Evolutionary conservation across 37 sponge, comb jelly and placozoan genomes (phyloP), one percentile per base, ranked within the genome.

Genomic region (Geodia barretti): DNA sequence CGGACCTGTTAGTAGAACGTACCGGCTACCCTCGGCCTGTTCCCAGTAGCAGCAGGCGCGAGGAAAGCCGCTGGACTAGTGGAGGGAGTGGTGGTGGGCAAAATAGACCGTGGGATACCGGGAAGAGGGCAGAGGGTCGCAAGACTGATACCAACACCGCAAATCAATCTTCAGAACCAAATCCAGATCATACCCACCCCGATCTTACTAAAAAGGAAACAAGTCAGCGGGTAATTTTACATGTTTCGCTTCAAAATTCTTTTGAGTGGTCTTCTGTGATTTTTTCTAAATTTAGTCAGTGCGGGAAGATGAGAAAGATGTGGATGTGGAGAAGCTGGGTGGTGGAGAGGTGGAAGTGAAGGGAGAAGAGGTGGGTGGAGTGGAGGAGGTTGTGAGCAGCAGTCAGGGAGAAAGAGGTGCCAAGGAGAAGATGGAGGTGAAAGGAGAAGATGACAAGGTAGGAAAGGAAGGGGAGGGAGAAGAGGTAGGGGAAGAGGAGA

Each of bases 1-100:
- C 74, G 11, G 82, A 72, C 31, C 5, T 32, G 29, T 88, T 70
- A 74, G 37, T 73, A 1, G 38, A 5, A 25, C 23, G 77, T 5
- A 62, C 20, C 11, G 69, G 74, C n/a, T 60, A 28, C 0, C 4
- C 75, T 20, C 65, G 28, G 7, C 80, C 71, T 21, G 42, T 37
- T 39, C 41, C 37, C 1, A 38, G 40, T 11, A 11, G 11, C 1
- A 41, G 41, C 23, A 29, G 39, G n/a, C 28, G 39, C 2, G 47
- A 39, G 79, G 43, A 68, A 66, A 41, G 42, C 34, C 69, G 23
- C 33, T 5, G n/a, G n/a, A n/a, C n/a, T n/a, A n/a, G n/a, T n/a
- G n/a, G n/a, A n/a, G n/a, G n/a, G n/a, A n/a, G 14, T 47, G 54
- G 54, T 17, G 54, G 54, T 47, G 54, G 14, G 11, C 54, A 47